phyloP scores from a whole-genome alignment of 2,113 vertebrate species.

The Dicentrarchus labrax region DNA sequence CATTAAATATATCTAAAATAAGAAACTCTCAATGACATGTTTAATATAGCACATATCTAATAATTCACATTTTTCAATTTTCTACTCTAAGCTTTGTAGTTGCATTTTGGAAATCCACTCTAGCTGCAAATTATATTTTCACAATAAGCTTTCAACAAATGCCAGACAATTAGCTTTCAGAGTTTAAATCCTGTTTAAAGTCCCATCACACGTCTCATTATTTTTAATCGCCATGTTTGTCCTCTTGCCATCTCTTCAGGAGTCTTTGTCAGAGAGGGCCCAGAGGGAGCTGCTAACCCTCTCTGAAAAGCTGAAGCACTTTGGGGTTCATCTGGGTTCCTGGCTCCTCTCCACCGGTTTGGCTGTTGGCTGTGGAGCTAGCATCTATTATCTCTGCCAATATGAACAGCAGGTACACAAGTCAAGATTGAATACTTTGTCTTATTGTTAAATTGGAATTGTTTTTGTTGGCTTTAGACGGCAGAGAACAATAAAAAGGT shows the following conservation, averaged over 20 bases:
- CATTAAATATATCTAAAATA: background rate
- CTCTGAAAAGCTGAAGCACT: constrained; percentile 73
- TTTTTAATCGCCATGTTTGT: background rate
- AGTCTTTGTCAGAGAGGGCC: constrained; percentile 86
- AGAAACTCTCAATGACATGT: background rate
- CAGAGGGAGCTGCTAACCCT: constrained; percentile 67
- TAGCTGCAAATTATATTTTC: background rate
- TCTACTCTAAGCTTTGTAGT: background rate
- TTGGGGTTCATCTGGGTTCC: constrained; percentile 78
- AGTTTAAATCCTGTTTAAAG: background rate
- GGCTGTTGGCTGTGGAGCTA: constrained; percentile 83
- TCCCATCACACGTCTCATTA: background rate
- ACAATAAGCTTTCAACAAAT: background rate
- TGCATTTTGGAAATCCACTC: background rate
- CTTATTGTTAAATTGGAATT: background rate
- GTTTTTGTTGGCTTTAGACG: background rate
- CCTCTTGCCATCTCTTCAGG: constrained; percentile 80
- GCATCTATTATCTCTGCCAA: constrained; percentile 88
- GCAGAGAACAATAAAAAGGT: background rate
- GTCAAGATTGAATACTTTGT: background rate
- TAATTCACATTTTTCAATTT: background rate
- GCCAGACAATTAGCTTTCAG: background rate
- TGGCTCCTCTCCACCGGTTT: constrained; percentile 87
- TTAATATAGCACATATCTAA: background rate
- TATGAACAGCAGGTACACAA: constrained; percentile 84